These are phyloP conservation scores for Dipodomys spectabilis DNA, from an alignment of 2,113 vertebrate species.

Conservation along the genomic window DNA sequence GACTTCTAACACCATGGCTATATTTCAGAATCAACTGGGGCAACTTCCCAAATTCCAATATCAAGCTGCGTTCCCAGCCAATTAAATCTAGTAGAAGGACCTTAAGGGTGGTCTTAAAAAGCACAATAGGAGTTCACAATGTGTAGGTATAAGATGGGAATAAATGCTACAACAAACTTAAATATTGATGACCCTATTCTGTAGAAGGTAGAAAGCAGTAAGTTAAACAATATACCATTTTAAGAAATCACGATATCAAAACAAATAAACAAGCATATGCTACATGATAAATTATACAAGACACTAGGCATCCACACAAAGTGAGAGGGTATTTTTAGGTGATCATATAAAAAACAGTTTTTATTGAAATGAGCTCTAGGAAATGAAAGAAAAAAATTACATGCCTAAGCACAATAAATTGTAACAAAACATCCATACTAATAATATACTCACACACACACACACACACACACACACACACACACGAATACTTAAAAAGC, in stretches of 20 bases:
- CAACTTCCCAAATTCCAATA: not conserved
- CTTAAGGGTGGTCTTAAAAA: not conserved
- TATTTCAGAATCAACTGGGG: not conserved
- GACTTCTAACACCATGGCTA: not conserved
- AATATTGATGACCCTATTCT: not conserved
- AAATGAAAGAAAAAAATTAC: too few relatives aligned
- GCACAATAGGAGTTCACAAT: not conserved
- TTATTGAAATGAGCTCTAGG: too few relatives aligned
- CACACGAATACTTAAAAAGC: too few relatives aligned
- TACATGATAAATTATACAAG: too few relatives aligned
- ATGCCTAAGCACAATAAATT: too few relatives aligned
- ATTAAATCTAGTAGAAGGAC: not conserved
- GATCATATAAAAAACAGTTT: too few relatives aligned
- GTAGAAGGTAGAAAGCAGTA: conserved; percentile 15
- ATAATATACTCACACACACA: too few relatives aligned
- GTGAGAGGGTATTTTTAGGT: too few relatives aligned
- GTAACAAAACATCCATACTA: too few relatives aligned
- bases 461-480: too few relatives aligned
- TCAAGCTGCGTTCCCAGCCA: not conserved
- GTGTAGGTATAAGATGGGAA: not conserved
- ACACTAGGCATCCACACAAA: too few relatives aligned
- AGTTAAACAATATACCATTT: conserved; percentile 18
- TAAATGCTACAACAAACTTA: not conserved
- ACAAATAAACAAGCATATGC: not conserved
- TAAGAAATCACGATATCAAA: not conserved